phyloP scores from a whole-genome alignment of 35 echinoderm and acorn worm genomes.

The Patiria miniata region DNA sequence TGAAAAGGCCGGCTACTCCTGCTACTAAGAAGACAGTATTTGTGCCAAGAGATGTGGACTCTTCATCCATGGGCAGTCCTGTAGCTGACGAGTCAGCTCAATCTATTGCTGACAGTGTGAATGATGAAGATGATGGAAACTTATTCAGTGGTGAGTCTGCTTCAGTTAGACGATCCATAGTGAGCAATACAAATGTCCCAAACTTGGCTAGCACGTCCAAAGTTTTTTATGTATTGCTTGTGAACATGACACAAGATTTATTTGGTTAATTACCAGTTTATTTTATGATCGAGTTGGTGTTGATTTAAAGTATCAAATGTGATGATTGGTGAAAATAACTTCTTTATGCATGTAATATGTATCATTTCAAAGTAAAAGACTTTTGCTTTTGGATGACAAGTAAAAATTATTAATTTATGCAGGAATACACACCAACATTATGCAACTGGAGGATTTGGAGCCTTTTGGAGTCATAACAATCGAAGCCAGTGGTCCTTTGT shows the following conservation, averaged over 20 bases:
- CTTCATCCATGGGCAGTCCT: neutral
- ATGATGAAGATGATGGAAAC: neutral
- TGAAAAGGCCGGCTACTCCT: neutral
- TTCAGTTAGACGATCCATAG: no score
- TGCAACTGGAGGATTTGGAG: slow-evolving; percentile 37
- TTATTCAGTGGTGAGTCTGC: neutral
- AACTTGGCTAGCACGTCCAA: no score
- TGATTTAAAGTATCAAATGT: no score
- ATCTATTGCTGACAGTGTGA: slow-evolving; percentile 3
- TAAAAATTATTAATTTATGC: neutral
- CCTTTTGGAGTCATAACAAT: neutral
- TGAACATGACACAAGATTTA: no score
- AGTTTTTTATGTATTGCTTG: no score
- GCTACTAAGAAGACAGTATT: neutral
- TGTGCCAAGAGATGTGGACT: neutral
- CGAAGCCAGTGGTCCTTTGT: neutral
- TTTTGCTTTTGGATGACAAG: no score
- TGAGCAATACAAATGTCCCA: no score
- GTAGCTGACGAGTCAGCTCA: neutral
- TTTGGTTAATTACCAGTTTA: no score
- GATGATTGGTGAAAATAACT: no score
- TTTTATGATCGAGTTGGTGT: no score
- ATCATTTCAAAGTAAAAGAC: no score
- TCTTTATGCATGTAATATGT: no score
- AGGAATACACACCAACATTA: slow-evolving; percentile 16